These are phyloP conservation scores for Colletes gigas DNA, from an alignment of 1,140 invertebrate species.

Conservation along the genomic window DNA sequence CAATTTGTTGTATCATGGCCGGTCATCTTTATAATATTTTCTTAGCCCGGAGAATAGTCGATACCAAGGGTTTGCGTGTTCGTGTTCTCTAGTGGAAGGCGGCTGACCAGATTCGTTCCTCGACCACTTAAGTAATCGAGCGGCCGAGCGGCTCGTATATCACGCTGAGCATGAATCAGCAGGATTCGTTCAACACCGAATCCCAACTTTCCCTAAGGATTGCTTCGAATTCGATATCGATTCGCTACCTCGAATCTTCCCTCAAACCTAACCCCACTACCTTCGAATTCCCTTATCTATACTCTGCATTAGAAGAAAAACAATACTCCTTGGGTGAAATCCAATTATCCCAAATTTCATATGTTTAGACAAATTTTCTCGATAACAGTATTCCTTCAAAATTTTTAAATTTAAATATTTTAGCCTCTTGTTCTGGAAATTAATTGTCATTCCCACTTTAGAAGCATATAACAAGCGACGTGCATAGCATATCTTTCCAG, in stretches of 20 bases:
- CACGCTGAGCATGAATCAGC: constrained; percentile 55
- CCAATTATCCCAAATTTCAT: no score
- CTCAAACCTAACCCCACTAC: background rate
- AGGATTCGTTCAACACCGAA: constrained; percentile 30
- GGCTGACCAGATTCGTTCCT: constrained; percentile 60
- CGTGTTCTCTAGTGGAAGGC: constrained; percentile 3
- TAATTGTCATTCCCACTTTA: no score
- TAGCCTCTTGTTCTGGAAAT: no score
- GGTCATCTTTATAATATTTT: constrained; percentile 58
- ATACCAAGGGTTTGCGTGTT: constrained; percentile 45
- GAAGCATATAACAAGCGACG: no score
- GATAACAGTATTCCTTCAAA: no score
- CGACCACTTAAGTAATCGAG: constrained; percentile 60
- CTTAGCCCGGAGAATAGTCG: constrained; percentile 58
- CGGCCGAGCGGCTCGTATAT: constrained; percentile 43
- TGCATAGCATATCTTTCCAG: no score
- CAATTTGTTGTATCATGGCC: background rate
- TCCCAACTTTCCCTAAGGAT: background rate
- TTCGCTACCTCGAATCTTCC: background rate
- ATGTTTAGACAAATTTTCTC: no score
- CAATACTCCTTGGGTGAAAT: no score
- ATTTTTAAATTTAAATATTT: no score
- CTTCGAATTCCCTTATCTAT: background rate
- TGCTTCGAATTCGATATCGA: background rate
- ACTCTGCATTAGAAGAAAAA: no score